Evolutionary conservation across 92 coral and sea anemone genomes (phyloP), one percentile per base, ranked within the genome.

Genomic region (Heliopora coerulea): DNA sequence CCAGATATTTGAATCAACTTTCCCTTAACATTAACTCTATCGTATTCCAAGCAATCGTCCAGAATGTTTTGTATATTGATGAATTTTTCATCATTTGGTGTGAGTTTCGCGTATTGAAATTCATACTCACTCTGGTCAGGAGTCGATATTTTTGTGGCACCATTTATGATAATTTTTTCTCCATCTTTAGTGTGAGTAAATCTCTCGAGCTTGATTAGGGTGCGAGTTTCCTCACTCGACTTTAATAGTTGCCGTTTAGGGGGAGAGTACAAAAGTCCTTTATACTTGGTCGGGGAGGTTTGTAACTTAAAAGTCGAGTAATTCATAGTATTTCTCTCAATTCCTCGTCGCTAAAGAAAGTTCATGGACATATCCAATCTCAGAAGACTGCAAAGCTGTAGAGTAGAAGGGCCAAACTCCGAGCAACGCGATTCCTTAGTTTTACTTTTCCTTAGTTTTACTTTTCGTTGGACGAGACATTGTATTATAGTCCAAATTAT

Each of bases 11-110:
- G 75, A 32, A 54, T 20, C 26, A 44, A 26, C 50, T 75, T 75
- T 54, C 60, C 74, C 40, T 75, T 35, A 32, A 59, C 37, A 35
- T 54, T 54, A 33, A 80, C 84, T 73, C 42, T 80, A 62, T 80
- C 81, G 32, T 80, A 73, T 65, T 80, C 84, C 31, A 54, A 69
- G 27, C 70, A 69, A 35, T 56, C 58, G 39, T 80, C 70, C 39
- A 73, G 11, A 30, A 80, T 68, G 60, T 33, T 42, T 70, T 69
- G 62, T 59, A 73, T 60, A 31, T 73, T 56, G 65, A 63, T 50
- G 62, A 61, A 61, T 68, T 81, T 79, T 33, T 81, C 80, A 68
- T 57, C n/a, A n/a, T 79, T 32, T 74, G 63, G 30, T 14, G 5
- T 57, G 13, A 18, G 30, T 57, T 12, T 2, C 3, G 27, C 63